Percentiles rank a stretch among this genome's conserved stretches.
These are phyloP conservation scores for Drosophila nebulosa DNA, from an alignment of 1,140 invertebrate species.

Conservation along the genomic window DNA sequence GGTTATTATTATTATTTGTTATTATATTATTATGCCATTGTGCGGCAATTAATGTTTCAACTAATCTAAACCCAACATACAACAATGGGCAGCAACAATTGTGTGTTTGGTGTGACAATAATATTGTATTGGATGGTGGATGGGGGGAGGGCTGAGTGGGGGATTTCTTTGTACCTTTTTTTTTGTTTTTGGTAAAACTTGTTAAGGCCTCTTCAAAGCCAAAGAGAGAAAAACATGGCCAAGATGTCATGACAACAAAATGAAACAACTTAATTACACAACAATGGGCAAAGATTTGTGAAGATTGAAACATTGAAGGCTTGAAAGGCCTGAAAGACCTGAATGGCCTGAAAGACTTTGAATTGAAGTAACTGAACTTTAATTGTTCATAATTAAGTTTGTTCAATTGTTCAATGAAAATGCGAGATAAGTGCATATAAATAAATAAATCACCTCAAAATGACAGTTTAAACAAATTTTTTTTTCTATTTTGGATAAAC, in stretches of 20 bases:
- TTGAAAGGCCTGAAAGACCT: too few relatives aligned
- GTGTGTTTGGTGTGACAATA: conserved; percentile 59
- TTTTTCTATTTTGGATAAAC: conserved; percentile 18
- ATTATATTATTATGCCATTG: conserved; percentile 54
- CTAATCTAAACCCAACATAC: conserved; percentile 57
- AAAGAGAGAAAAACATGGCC: conserved; percentile 51
- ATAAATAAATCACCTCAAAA: conserved; percentile 66
- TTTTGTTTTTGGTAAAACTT: conserved; percentile 3
- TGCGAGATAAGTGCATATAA: conserved; percentile 64
- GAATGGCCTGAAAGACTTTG: conserved; percentile 24
- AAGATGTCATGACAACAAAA: conserved; percentile 15
- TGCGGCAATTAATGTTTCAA: conserved; percentile 71
- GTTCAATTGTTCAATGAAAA: conserved; percentile 53
- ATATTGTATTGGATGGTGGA: conserved; percentile 51
- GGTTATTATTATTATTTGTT: background rate
- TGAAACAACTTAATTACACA: conserved; percentile 76
- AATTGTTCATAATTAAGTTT: conserved; percentile 77
- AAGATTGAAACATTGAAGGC: background rate
- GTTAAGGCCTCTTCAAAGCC: background rate
- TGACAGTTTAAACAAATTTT: conserved; percentile 44
- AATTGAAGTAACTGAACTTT: conserved; percentile 69
- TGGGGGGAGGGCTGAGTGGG: too few relatives aligned
- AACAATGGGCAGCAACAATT: conserved; percentile 48
- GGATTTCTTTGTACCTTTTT: conserved; percentile 19
- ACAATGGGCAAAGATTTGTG: conserved; percentile 30